Percentiles rank a stretch among this genome's conserved stretches.
Conservation (phyloP, 2,797 vertebrate genomes). For the Lagocephalus sceleratus region DNA sequence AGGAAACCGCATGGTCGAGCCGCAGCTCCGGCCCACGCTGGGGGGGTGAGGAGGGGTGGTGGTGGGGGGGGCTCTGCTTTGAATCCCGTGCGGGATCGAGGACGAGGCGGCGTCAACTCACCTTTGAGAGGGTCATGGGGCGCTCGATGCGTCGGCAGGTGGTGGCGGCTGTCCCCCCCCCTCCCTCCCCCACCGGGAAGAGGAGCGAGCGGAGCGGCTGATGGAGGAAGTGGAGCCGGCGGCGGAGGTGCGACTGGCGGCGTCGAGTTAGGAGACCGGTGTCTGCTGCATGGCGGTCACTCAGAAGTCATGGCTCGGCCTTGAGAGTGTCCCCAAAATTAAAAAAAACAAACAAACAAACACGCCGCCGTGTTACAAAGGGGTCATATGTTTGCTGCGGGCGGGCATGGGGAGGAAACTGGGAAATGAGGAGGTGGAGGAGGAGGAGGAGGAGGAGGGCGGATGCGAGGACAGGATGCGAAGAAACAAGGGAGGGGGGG, state of each 20-base stretch:
- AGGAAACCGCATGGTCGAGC: conserved; percentile 40
- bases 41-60: too few relatives aligned
- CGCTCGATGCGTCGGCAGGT: conserved; percentile 58
- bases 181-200: too few relatives aligned
- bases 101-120: conserved; percentile 33
- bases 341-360: neutral
- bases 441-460: conserved; percentile 22
- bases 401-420: conserved; percentile 4
- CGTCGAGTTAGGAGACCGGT: conserved; percentile 32
- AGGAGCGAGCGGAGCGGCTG: conserved; percentile 16
- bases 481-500: conserved; percentile 14
- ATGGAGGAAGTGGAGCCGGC: neutral
- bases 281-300: conserved; percentile 32
- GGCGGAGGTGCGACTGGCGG: conserved; percentile 6
- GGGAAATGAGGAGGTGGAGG: conserved; percentile 12
- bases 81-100: too few relatives aligned
- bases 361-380: neutral
- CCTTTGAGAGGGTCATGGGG: conserved; percentile 73
- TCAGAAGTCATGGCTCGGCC: conserved; percentile 46
- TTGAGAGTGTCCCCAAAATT: conserved; percentile 7
- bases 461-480: conserved; percentile 44
- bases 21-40: conserved; percentile 5
- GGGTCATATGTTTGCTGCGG: conserved; percentile 2
- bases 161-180: conserved; percentile 33
- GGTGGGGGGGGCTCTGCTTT: too few relatives aligned